Evolutionary conservation across 2,797 vertebrate species (phyloP), one percentile per base, ranked within the genome.

Genomic region (Austrolebias charrua): DNA sequence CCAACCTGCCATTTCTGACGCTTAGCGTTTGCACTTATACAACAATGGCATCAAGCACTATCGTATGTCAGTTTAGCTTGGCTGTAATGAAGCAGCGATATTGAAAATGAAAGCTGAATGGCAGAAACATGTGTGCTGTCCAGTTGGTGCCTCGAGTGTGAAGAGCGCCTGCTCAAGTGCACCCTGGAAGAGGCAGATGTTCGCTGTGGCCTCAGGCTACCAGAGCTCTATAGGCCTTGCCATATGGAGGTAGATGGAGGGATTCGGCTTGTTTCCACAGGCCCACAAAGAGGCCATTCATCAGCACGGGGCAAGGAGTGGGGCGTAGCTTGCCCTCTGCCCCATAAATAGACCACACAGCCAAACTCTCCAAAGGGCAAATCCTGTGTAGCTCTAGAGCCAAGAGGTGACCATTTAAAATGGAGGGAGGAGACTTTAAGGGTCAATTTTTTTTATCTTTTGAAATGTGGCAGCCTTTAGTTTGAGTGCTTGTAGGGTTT

Each of bases 181-280:
- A 70, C 58, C 55, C 75, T 82, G 73, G 80, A 75, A 85, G 79
- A 87, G 91, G 90, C 91, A 92, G 91, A 92, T 92, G 91, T 91
- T 92, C 89, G 54, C 76, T 55, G 66, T 69, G 78, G 86, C 93
- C 92, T 82, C 71, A 49, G 92, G 93, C 91, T 88, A 90, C 81
- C 85, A 86, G 87, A 91, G 91, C 91, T 91, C 87, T 92, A 92
- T 90, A 85, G 88, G 86, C 81, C 89, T 73, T 66, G 86, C 91
- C 92, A 94, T 94, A 94, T 94, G 93, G 92, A 91, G 86, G 89
- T 88, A 78, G 85, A 90, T 77, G 76, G 86, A 83, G 80, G 86
- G 85, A 83, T 86, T 80, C 83, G 45, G 87, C 89, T 86, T 89
- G 90, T 90, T 90, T 89, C 88, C 82, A 90, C 87, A 89, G 82